Base-by-base conservation (phyloP, 2,797 vertebrate species). In the Etheostoma perlongum region DNA sequence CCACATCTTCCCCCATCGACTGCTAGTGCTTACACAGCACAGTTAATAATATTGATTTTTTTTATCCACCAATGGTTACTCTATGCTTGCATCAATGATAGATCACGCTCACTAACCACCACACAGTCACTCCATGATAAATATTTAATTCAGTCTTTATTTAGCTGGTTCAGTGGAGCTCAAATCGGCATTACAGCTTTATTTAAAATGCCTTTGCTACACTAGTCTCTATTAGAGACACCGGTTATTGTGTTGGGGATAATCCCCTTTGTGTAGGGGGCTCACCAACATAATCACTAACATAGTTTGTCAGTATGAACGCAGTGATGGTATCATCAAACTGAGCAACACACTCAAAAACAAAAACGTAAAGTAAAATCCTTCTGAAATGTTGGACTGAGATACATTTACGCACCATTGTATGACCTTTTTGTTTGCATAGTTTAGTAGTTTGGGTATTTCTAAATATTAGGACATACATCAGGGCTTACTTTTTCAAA, bases 211-310 rank as follows among this genome's bases (percentile, higher is more conserved):
- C 53, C 40, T 33, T 30, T 49, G 36, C 57, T 51, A 58, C 23
- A 61, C 44, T n/a, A 55, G 60, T 21, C 46, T 78, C 70, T 66
- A 16, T 67, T 14, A 64, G 54, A 65, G 42, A 61, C 58, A 48
- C 33, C 5, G 10, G 71, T 84, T 70, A 71, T 82, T 87, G 83
- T 78, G 62, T 64, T 46, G 21, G 64, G 48, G 76, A 81, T 88
- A 88, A 90, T 90, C 89, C 87, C 54, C 70, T 84, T 85, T 88
- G 81, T 85, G 68, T 49, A 6, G 33, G 79, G 48, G 71, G 70
- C 19, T 77, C 54, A 44, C 36, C 36, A 40, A 40, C 36, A 40
- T 40, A 40, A 40, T 12, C 36, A 40, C 58, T 44, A 48, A 52
- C 66, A 62, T 62, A 78, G 68, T 69, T 53, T 61, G 73, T 57